Conservation (phyloP, 2,888 invertebrate species). For the Tiliacea aurago region DNA sequence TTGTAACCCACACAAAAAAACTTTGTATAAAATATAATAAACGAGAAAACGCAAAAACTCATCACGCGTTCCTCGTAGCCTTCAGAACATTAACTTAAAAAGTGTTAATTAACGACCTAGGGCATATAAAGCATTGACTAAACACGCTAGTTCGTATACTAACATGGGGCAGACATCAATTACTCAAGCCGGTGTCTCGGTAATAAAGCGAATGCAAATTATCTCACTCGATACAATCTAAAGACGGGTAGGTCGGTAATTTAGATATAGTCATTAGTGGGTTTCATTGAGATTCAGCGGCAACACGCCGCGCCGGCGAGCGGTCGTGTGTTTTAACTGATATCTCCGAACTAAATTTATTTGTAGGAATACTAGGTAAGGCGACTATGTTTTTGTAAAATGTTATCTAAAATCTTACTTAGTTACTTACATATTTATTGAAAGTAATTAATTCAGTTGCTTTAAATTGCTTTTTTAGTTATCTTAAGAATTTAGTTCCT, state of each 20-base stretch:
- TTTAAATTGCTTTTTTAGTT: background rate
- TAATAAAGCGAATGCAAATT: conserved; percentile 72
- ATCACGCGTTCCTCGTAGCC: background rate
- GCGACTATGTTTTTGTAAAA: background rate
- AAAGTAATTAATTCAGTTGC: no score
- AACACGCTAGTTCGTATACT: conserved; percentile 33
- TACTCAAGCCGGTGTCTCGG: conserved; percentile 61
- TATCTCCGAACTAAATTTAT: conserved; percentile 48
- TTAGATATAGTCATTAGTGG: conserved; percentile 68
- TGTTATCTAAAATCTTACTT: no score
- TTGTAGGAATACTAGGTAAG: conserved; percentile 8
- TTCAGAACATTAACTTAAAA: background rate
- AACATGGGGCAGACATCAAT: conserved; percentile 51
- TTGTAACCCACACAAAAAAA: background rate
- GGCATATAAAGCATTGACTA: conserved; percentile 40
- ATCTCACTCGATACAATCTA: conserved; percentile 68
- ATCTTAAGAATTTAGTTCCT: no score
- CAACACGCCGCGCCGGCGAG: conserved; percentile 6
- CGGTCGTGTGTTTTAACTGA: conserved; percentile 29
- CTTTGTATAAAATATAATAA: background rate
- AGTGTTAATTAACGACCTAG: background rate
- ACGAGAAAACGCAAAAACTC: background rate
- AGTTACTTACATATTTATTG: no score
- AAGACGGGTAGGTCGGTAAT: conserved; percentile 66
- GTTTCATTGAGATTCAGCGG: conserved; percentile 58